These are phyloP conservation scores for Paratilapia polleni DNA, from an alignment of 2,113 vertebrate species.

Conservation along the genomic window DNA sequence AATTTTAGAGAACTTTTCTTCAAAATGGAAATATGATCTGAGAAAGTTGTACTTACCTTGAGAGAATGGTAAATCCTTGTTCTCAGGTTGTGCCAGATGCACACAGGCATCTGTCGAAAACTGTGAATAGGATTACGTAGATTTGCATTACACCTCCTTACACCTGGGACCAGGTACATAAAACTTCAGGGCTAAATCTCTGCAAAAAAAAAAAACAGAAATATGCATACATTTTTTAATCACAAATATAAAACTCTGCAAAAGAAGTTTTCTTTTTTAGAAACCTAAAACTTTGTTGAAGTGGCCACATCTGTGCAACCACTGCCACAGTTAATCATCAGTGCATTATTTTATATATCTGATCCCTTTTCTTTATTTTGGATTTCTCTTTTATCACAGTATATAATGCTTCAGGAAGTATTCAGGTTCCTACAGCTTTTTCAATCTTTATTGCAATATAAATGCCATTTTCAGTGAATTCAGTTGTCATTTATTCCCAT, in stretches of 20 bases:
- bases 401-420: neutral
- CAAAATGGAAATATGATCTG: neutral
- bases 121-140: conserved; percentile 14
- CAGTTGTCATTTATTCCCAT: neutral
- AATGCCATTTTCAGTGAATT: neutral
- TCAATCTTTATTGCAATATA: neutral
- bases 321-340: neutral
- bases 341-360: neutral
- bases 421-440: too few species aligned
- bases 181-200: neutral
- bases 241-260: rapidly evolving
- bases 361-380: neutral
- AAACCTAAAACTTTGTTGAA: neutral
- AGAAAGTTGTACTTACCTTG: neutral
- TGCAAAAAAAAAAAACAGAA: neutral
- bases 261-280: neutral
- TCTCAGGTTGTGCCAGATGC: conserved; percentile 18
- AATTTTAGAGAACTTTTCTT: neutral
- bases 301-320: neutral
- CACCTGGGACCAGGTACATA: neutral
- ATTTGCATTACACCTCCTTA: neutral
- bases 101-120: conserved; percentile 10
- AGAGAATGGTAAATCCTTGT: conserved; percentile 3
- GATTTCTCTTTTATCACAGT: neutral
- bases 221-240: neutral